Conservation (phyloP, 1,140 invertebrate genomes). For the Lineus longissimus region DNA sequence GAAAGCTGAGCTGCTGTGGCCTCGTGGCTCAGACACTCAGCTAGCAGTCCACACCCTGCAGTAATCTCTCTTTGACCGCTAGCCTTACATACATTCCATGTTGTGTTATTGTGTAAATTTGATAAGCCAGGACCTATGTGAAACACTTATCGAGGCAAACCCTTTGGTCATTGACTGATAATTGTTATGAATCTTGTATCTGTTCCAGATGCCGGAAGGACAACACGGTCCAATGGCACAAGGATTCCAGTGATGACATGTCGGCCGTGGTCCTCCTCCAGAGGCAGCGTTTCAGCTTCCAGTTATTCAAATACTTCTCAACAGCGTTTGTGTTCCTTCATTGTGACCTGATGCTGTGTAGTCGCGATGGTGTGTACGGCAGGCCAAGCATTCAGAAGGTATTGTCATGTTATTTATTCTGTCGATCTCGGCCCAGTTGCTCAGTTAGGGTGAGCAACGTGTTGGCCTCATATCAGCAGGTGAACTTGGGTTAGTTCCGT, state of each 20-base stretch:
- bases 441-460: not conserved
- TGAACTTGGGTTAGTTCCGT: not conserved
- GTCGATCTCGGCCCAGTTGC: not conserved
- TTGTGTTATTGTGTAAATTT: too few relatives aligned
- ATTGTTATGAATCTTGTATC: not conserved
- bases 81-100: too few relatives aligned
- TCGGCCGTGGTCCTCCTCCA: not conserved
- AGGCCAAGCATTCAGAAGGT: not conserved
- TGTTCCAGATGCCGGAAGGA: constrained; percentile 6
- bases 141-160: too few relatives aligned
- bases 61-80: too few relatives aligned
- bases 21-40: too few relatives aligned
- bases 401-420: not conserved
- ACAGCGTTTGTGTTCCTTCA: not conserved
- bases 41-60: too few relatives aligned
- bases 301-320: not conserved
- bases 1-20: too few relatives aligned
- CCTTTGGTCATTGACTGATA: too few relatives aligned
- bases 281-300: constrained; percentile 9
- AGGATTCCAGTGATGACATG: not conserved
- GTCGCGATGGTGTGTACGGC: not conserved
- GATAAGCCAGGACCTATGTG: too few relatives aligned
- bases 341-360: not conserved
- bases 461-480: not conserved
- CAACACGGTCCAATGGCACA: constrained; percentile 8